Evolutionary conservation across 1,140 invertebrate species (phyloP).

Genomic region (Sitodiplosis mosellana): DNA sequence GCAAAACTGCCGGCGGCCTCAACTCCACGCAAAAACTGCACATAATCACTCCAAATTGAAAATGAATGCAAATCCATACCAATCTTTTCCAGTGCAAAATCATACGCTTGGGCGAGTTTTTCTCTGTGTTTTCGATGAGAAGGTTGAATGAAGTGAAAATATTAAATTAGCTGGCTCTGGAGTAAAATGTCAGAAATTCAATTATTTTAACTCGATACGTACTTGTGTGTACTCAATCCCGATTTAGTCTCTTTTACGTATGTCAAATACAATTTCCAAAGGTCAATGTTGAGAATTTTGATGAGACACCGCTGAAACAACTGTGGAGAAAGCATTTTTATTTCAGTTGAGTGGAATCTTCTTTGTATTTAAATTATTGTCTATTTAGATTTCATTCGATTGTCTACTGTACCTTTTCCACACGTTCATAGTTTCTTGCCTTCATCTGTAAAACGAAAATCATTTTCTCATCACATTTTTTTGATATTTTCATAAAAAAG

Average conservation of each 20-base stretch:
- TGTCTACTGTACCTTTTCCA: constrained; percentile 77
- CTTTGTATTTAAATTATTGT: too few species aligned
- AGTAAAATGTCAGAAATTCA: not conserved
- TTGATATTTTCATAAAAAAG: not conserved
- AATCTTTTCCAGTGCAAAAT: constrained; percentile 97
- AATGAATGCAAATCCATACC: constrained; percentile 95
- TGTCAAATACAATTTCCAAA: constrained; percentile 94
- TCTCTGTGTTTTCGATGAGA: constrained; percentile 52
- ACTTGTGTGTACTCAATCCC: constrained; percentile 85
- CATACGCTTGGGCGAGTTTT: constrained; percentile 98
- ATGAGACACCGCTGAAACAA: constrained; percentile 95
- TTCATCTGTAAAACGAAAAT: constrained; percentile 58
- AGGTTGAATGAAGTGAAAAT: too few species aligned
- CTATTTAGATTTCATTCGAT: too few species aligned
- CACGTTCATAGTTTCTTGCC: constrained; percentile 86
- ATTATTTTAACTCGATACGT: constrained; percentile 10
- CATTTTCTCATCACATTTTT: not conserved
- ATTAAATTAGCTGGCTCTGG: constrained; percentile 1
- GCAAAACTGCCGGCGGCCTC: constrained; percentile 97
- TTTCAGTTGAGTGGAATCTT: not conserved
- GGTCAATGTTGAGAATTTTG: constrained; percentile 95
- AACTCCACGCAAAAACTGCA: constrained; percentile 91
- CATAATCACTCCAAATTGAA: constrained; percentile 94
- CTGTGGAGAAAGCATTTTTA: constrained; percentile 33
- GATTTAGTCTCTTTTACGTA: constrained; percentile 98